Conservation (phyloP, 1,140 invertebrate species). For the Brachionus calyciflorus region DNA sequence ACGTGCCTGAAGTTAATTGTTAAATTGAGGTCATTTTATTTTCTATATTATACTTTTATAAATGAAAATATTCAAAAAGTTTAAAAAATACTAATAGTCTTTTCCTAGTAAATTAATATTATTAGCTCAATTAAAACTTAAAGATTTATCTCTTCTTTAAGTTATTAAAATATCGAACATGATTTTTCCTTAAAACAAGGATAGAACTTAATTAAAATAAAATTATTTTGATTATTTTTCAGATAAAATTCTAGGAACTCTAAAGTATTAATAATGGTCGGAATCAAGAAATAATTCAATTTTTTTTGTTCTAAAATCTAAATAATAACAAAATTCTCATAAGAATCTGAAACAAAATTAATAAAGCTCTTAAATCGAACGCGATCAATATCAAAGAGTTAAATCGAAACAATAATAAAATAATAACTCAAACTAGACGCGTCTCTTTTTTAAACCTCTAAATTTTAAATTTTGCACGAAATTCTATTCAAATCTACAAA, state of each 20-base stretch:
- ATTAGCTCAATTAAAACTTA: too few relatives aligned
- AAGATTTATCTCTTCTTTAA: too few relatives aligned
- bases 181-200: too few relatives aligned
- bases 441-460: slow-evolving; percentile 21
- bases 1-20: slow-evolving; percentile 7
- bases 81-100: not conserved
- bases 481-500: not conserved
- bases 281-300: not conserved
- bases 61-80: not conserved
- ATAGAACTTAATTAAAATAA: slow-evolving; percentile 4
- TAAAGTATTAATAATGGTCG: not conserved
- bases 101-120: not conserved
- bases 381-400: not conserved
- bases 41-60: not conserved
- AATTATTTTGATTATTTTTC: slow-evolving; percentile 20
- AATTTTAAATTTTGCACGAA: slow-evolving; percentile 27
- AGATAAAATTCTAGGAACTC: not conserved
- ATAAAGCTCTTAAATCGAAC: not conserved
- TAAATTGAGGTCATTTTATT: not conserved
- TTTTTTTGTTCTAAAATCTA: not conserved
- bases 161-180: too few relatives aligned
- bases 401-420: too few relatives aligned
- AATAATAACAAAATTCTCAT: not conserved
- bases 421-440: slow-evolving; percentile 30
- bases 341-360: not conserved